These are phyloP conservation scores for Paedocypris sp. DNA, from an alignment of 2,113 vertebrate species.

Conservation along the genomic window DNA sequence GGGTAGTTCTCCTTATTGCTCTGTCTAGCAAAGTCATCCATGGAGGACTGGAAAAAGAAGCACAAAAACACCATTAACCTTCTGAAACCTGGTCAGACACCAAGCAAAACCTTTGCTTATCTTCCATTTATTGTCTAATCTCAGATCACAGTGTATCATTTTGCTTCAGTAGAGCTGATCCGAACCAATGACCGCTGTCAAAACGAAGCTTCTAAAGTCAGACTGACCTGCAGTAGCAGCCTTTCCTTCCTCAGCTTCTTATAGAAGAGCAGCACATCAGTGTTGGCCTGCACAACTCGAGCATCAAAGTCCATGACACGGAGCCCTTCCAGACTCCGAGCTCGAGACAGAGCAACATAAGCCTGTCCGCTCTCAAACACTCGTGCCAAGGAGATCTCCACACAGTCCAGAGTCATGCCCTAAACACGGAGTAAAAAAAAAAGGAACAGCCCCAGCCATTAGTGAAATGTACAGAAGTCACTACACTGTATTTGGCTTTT, in stretches of 20 bases:
- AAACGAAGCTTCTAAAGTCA: not conserved
- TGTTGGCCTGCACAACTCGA: slow-evolving; percentile 72
- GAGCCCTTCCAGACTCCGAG: slow-evolving; percentile 76
- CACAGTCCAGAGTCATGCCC: slow-evolving; percentile 87
- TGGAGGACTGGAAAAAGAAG: slow-evolving; percentile 48
- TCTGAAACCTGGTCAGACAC: not conserved
- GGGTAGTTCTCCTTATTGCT: slow-evolving; percentile 47
- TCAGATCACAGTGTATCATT: no score
- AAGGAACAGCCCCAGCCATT: no score
- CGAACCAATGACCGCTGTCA: no score
- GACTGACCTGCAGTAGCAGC: slow-evolving; percentile 60
- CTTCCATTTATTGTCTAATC: not conserved
- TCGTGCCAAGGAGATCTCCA: slow-evolving; percentile 82
- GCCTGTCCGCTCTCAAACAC: slow-evolving; percentile 93
- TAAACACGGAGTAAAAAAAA: no score
- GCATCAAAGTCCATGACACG: slow-evolving; percentile 90
- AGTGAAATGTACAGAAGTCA: no score
- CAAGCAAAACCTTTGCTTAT: no score
- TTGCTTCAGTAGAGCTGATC: no score
- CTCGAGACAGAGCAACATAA: slow-evolving; percentile 88
- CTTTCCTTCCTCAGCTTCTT: slow-evolving; percentile 59
- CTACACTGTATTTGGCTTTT: no score
- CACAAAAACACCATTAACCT: not conserved
- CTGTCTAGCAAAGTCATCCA: slow-evolving; percentile 53
- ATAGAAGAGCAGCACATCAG: slow-evolving; percentile 77